Conservation (phyloP, 2,797 vertebrate species). For the Streptopelia turtur region DNA sequence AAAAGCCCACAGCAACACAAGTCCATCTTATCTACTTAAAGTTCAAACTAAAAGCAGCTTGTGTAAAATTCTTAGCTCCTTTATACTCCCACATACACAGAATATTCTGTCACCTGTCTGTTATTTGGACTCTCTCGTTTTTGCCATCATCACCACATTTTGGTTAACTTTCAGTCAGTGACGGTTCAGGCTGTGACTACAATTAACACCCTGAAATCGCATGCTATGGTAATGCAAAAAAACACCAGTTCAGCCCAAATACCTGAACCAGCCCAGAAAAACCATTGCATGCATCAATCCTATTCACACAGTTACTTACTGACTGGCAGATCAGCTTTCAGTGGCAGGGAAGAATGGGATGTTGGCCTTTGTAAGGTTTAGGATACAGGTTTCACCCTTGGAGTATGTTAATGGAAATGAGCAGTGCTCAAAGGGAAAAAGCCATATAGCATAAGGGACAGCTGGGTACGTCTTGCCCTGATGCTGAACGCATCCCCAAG, state of each 20-base stretch:
- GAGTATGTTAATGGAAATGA: neutral
- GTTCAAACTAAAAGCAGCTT: neutral
- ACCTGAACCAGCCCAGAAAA: slow-evolving; percentile 38
- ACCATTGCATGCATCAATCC: slow-evolving; percentile 15
- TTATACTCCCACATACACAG: neutral
- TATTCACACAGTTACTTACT: slow-evolving; percentile 22
- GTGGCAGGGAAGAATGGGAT: neutral
- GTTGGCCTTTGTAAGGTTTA: slow-evolving; percentile 18
- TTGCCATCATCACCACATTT: neutral
- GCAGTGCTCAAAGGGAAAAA: neutral
- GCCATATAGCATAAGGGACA: rapidly evolving
- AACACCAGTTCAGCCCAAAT: slow-evolving; percentile 45
- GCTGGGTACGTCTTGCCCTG: neutral
- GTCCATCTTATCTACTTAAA: neutral
- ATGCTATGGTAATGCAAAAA: neutral
- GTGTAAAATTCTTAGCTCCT: neutral
- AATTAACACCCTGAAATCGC: slow-evolving; percentile 26
- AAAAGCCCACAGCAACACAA: neutral
- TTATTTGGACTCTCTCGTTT: slow-evolving; percentile 23
- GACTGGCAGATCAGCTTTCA: slow-evolving; percentile 9
- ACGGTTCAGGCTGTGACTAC: neutral
- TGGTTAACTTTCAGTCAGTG: neutral
- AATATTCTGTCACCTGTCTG: neutral
- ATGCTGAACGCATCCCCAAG: neutral
- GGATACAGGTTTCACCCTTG: slow-evolving; percentile 1